phyloP scores from a whole-genome alignment of 2,888 invertebrate species.

The Drosophila diplacantha region DNA sequence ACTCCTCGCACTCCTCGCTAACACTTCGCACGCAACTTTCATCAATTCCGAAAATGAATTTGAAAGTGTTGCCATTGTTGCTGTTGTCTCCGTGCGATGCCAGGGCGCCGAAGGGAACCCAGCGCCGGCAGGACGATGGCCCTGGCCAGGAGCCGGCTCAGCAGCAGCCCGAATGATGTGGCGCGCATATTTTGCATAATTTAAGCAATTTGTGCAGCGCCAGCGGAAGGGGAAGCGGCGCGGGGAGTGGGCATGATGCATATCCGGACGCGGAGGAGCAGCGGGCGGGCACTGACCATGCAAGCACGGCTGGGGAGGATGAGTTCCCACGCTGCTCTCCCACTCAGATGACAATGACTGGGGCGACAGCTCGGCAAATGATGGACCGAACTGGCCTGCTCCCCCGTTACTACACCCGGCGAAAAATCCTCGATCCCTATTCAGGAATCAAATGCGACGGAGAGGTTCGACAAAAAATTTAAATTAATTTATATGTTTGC shows the following conservation, averaged over 20 bases:
- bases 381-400: constrained; percentile 37
- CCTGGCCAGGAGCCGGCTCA: constrained; percentile 7
- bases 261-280: neutral
- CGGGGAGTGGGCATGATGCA: neutral
- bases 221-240: constrained; percentile 39
- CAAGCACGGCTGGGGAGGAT: constrained; percentile 7
- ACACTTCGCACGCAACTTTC: constrained; percentile 51
- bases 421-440: neutral
- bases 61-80: constrained; percentile 63
- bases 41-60: constrained; percentile 70
- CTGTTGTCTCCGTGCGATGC: constrained; percentile 25
- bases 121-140: neutral
- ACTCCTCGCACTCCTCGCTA: constrained; percentile 15
- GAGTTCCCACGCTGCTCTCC: constrained; percentile 4
- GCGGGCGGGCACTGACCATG: constrained; percentile 1
- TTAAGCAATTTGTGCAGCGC: constrained; percentile 72
- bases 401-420: constrained; percentile 57
- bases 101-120: constrained; percentile 11
- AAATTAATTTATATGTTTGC: neutral
- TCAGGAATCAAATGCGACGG: neutral
- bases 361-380: constrained; percentile 45
- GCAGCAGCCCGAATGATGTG: constrained; percentile 54
- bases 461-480: neutral
- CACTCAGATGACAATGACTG: constrained; percentile 34
- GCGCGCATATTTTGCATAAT: constrained; percentile 73